phyloP scores from a whole-genome alignment of 1,140 invertebrate species.

The Chelonus insularis region DNA sequence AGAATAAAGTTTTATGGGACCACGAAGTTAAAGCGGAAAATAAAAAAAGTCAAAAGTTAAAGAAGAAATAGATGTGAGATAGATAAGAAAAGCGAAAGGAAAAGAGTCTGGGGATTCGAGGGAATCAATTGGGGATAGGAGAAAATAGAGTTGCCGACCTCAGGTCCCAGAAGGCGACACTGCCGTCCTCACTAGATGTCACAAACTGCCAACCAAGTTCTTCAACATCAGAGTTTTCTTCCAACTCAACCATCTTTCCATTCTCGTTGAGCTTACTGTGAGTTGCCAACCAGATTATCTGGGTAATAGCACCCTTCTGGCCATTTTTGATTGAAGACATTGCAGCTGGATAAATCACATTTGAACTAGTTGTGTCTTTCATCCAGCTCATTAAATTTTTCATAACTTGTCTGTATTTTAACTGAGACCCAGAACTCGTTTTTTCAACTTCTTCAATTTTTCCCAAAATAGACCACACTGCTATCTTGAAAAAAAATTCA shows the following conservation, averaged over 20 bases:
- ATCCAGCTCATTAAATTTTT: constrained; percentile 70
- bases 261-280: constrained; percentile 64
- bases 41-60: constrained; percentile 18
- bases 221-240: constrained; percentile 37
- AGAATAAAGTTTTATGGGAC: constrained; percentile 17
- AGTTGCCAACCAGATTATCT: constrained; percentile 69
- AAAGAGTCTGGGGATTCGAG: not conserved
- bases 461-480: constrained; percentile 74
- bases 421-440: constrained; percentile 65
- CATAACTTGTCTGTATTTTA: constrained; percentile 66
- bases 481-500: too few species aligned
- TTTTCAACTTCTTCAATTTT: constrained; percentile 68
- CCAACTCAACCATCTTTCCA: constrained; percentile 60
- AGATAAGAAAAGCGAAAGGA: not conserved
- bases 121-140: constrained; percentile 20
- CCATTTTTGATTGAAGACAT: constrained; percentile 65
- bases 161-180: constrained; percentile 73
- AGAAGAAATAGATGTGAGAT: constrained; percentile 4
- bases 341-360: constrained; percentile 63
- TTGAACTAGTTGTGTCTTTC: constrained; percentile 62
- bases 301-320: constrained; percentile 66
- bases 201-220: constrained; percentile 66
- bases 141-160: constrained; percentile 40
- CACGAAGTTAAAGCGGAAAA: constrained; percentile 8
- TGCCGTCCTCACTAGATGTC: constrained; percentile 68